Evolutionary conservation across 2,888 invertebrate species (phyloP), one percentile per base, ranked within the genome.

Genomic region (Polia nebulosa): DNA sequence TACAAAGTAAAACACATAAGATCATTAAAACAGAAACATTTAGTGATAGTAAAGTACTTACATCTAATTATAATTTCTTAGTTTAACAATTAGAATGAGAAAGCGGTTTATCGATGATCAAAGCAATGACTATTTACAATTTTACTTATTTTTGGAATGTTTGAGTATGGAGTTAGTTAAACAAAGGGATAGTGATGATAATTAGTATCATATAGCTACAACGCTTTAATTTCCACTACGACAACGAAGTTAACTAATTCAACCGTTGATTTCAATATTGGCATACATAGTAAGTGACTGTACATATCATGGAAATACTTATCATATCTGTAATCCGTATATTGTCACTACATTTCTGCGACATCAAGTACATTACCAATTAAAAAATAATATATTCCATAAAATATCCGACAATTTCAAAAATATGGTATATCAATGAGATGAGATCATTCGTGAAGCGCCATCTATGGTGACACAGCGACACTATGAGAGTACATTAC

Each of bases 71-170:
- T 78, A 83, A 83, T 80, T 81, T 81, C 84, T 86, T 86, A 88
- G 52, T 74, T 73, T 85, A 86, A 88, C 85, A 87, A 82, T 85
- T 79, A 88, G 76, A 85, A 83, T 85, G 87, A 85, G 72, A 83
- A 85, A 85, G 81, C 82, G 17, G 65, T 85, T 87, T 83, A 83
- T 84, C 82, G 78, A 79, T 84, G 87, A 87, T 79, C 81, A 85
- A 90, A 90, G 91, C 91, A 80, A 90, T 89, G 85, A 86, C 70
- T 94, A 93, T 92, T 88, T 92, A 92, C 94, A 91, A 60, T 71
- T 70, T 82, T 84, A 87, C 74, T 77, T 81, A 80, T 80, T 80
- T 55, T 65, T 51, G 93, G 93, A 94, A 94, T 93, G 94, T 92
- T 72, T 75, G 86, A 91, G 93, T 93, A 93, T 89, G 93, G 92